Base-by-base conservation (phyloP, 2,797 vertebrate genomes). In the Lagodon rhomboides region DNA sequence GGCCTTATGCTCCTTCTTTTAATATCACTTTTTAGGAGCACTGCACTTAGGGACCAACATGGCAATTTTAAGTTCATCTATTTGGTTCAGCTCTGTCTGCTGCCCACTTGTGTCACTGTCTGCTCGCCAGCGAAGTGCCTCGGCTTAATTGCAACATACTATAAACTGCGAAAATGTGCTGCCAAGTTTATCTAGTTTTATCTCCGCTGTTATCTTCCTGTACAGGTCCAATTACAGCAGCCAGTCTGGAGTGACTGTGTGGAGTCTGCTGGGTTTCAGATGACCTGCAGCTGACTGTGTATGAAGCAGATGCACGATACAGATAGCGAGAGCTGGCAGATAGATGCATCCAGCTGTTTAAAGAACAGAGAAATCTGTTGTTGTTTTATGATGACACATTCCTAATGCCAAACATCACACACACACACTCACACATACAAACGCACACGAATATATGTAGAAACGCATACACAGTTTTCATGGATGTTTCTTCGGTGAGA, bases 311-410 rank as follows among this genome's bases (percentile, higher is more conserved):
- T 90, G 88, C 61, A 71, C 20, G 38, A 23, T 3, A 64, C 67
- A 73, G 87, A 92, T 90, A 90, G 75, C 68, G n/a, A 65, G 30
- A 54, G 69, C 73, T 90, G 87, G 79, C 76, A 73, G 68, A 81
- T 43, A 53, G 79, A 76, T 58, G 59, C 75, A 76, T 86, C 85
- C 91, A 90, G 86, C 85, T 93, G 88, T 88, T 90, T 86, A 66
- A 83, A 79, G 70, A 84, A 80, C 59, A 79, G 71, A 59, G 64
- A 84, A 83, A 86, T 85, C 68, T 85, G 80, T 84, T 86, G 83
- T 89, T 87, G 77, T 85, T 80, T 87, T 67, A 66, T 27, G 72
- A 77, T 81, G 78, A 90, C 80, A 82, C 73, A 80, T 83, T 79
- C 70, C 87, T 70, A 66, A 87, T 73, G 75, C 81, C 83, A 73